Evolutionary conservation across 2,113 vertebrate species (phyloP).

Genomic region (Zosterops borbonicus): DNA sequence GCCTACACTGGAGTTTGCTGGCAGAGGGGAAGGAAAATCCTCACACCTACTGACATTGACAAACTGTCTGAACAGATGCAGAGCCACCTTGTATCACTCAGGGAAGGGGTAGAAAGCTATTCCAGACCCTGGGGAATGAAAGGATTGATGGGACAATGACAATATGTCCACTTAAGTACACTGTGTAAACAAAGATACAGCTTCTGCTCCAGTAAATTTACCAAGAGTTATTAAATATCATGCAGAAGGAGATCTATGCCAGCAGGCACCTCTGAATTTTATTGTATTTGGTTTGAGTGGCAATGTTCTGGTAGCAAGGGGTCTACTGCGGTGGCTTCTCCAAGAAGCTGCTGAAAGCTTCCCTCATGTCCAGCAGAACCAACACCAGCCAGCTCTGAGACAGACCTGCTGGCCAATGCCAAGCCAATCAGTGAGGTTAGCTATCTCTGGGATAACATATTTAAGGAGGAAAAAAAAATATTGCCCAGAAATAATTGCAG

Average conservation of each 20-base stretch:
- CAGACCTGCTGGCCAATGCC: not conserved
- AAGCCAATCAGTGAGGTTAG: not conserved
- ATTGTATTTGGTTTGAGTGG: not conserved
- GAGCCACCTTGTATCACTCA: not conserved
- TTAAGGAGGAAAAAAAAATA: not conserved
- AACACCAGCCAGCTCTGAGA: not conserved
- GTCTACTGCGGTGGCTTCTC: not conserved
- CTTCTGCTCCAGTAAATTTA: not conserved
- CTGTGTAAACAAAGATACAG: not conserved
- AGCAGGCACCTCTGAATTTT: not conserved
- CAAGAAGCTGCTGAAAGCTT: not conserved
- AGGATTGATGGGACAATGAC: not conserved
- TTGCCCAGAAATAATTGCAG: not conserved
- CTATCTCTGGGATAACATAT: no score
- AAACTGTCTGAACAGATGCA: not conserved
- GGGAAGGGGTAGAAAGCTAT: not conserved
- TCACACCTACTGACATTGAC: not conserved
- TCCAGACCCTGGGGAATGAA: not conserved
- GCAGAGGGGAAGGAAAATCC: not conserved
- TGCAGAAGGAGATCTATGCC: not conserved
- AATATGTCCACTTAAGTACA: not conserved
- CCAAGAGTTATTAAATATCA: not conserved
- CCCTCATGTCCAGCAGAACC: not conserved
- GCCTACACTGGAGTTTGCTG: fast-evolving
- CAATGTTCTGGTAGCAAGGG: not conserved